phyloP scores from a whole-genome alignment of 1,140 invertebrate species.

The Bombus superbus region DNA sequence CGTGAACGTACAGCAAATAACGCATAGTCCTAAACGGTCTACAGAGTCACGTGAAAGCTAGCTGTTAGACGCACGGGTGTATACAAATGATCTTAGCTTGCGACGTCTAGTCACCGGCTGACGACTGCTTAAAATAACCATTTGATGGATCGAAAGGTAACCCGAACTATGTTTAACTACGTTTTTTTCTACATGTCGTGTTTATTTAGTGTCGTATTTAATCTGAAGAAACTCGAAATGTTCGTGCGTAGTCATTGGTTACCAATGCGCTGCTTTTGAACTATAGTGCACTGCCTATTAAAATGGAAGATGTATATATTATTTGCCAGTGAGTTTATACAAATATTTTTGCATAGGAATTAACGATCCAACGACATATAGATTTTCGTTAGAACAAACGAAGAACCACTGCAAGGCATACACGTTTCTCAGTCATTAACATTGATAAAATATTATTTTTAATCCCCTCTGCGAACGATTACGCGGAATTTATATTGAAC shows the following conservation, averaged over 20 bases:
- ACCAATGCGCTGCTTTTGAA: not conserved
- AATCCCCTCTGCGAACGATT: not conserved
- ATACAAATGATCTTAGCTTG: not conserved
- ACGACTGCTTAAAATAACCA: slow-evolving; percentile 42
- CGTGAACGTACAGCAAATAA: not conserved
- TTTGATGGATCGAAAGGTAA: slow-evolving; percentile 21
- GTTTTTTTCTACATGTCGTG: not conserved
- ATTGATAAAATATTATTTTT: slow-evolving; percentile 55
- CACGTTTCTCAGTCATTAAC: slow-evolving; percentile 4
- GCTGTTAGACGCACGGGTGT: not conserved
- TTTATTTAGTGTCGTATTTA: slow-evolving; percentile 12
- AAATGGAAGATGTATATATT: not conserved
- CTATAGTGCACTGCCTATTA: not conserved
- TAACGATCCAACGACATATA: not conserved
- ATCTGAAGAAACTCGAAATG: not conserved
- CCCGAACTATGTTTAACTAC: slow-evolving; percentile 14
- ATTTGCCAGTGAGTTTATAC: not conserved
- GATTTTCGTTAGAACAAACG: not conserved
- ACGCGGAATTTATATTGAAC: slow-evolving; percentile 13
- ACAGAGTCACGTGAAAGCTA: not conserved
- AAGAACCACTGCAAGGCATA: too few species aligned
- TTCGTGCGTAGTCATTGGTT: not conserved
- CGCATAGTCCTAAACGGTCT: not conserved
- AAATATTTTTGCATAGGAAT: not conserved
- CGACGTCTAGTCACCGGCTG: not conserved